A percentile compares a stretch with the other conserved stretches of the same genome.
Conservation (phyloP, 1,140 invertebrate species). For the Triops longicaudatus region DNA sequence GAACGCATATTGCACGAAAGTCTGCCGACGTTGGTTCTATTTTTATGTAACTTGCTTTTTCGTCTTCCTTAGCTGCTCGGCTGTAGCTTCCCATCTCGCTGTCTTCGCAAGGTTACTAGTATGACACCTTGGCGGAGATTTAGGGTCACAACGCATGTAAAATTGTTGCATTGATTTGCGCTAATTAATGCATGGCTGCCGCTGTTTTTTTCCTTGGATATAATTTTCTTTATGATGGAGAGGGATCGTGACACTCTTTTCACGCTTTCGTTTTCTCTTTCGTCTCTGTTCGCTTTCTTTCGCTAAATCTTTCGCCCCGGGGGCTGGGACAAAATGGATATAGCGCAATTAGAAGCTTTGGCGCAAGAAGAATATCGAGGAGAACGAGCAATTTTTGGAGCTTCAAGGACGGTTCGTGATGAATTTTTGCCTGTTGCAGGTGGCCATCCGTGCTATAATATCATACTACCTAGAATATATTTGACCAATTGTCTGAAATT, state of each 20-base stretch:
- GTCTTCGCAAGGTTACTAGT: not conserved
- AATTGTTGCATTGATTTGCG: not conserved
- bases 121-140: not conserved
- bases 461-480: not conserved
- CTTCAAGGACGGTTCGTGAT: slow-evolving; percentile 17
- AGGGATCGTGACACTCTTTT: not conserved
- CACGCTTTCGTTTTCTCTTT: not conserved
- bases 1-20: not conserved
- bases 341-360: slow-evolving; percentile 27
- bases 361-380: slow-evolving; percentile 29
- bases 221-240: not conserved
- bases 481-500: not conserved
- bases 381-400: slow-evolving; percentile 24
- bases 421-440: slow-evolving; percentile 22
- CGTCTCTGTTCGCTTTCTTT: not conserved
- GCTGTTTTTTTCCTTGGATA: too few species aligned
- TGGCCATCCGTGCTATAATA: slow-evolving; percentile 3
- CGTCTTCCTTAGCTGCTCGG: not conserved
- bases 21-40: not conserved
- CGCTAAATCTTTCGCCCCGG: not conserved
- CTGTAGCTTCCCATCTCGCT: not conserved
- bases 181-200: too few species aligned
- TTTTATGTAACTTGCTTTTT: not conserved
- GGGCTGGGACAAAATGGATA: not conserved
- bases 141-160: too few species aligned